These are phyloP conservation scores for Galeopsomyia nigrocyanea DNA, from an alignment of 2,888 invertebrate genomes.

Conservation along the genomic window DNA sequence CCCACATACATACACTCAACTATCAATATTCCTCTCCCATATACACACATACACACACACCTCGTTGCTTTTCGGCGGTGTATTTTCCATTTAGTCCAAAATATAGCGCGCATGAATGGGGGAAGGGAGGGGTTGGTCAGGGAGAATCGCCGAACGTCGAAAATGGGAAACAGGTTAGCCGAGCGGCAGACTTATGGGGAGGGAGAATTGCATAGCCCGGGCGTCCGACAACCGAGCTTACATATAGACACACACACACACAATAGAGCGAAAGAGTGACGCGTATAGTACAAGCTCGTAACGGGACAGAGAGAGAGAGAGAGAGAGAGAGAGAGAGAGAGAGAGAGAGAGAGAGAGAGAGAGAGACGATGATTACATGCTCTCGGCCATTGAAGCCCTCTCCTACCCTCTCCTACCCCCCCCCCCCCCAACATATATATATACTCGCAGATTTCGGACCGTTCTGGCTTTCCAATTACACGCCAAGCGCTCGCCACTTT, in stretches of 20 bases:
- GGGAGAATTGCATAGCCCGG: slow-evolving; percentile 49
- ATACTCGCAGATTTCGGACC: not conserved
- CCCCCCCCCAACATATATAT: too few species aligned
- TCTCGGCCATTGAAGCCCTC: slow-evolving; percentile 14
- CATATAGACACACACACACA: too few species aligned
- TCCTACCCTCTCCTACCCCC: not conserved
- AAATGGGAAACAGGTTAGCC: slow-evolving; percentile 59
- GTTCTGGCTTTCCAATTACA: slow-evolving; percentile 24
- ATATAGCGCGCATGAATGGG: too few species aligned
- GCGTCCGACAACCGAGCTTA: slow-evolving; percentile 14
- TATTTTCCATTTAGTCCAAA: too few species aligned
- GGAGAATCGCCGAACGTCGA: slow-evolving; percentile 49
- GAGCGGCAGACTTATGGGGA: slow-evolving; percentile 55
- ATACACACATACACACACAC: too few species aligned
- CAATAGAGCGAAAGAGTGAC: too few species aligned
- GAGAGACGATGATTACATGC: slow-evolving; percentile 25
- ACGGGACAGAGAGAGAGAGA: slow-evolving; percentile 30
- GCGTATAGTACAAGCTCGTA: not conserved
- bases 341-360: not conserved
- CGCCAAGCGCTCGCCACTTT: slow-evolving; percentile 1
- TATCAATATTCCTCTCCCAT: too few species aligned
- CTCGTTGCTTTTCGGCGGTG: too few species aligned
- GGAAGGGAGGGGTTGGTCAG: too few species aligned
- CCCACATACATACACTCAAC: too few species aligned
- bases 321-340: slow-evolving; percentile 46